A percentile compares a stretch with the other conserved stretches of the same genome.
phyloP scores from a whole-genome alignment of 2,797 vertebrate genomes.

The Hydrophis major region DNA sequence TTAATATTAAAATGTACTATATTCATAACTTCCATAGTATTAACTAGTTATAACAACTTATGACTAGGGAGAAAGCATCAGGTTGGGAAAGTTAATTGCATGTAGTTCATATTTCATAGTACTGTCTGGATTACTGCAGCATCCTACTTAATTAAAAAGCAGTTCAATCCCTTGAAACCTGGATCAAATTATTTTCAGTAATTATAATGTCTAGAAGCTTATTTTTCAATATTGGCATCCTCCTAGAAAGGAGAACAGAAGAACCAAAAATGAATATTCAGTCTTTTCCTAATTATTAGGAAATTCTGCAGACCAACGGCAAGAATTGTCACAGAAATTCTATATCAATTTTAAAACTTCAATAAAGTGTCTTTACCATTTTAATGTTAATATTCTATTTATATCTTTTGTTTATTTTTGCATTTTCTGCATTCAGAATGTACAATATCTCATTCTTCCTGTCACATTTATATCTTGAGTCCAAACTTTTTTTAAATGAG shows the following conservation, averaged over 20 bases:
- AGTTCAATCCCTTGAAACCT: constrained; percentile 7
- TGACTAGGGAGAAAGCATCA: neutral
- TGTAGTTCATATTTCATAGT: neutral
- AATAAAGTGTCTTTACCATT: neutral
- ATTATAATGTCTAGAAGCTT: constrained; percentile 5
- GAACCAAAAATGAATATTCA: constrained; percentile 12
- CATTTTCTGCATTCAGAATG: neutral
- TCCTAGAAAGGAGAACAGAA: neutral
- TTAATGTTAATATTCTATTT: neutral
- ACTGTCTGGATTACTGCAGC: neutral
- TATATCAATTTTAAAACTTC: neutral
- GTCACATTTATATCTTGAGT: neutral
- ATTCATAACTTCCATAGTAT: neutral
- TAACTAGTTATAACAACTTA: neutral
- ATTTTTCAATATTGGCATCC: neutral
- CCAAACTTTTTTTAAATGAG: neutral
- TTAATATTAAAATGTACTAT: neutral
- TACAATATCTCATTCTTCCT: neutral
- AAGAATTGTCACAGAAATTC: neutral
- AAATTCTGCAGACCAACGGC: neutral
- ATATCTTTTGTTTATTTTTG: neutral
- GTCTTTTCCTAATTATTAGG: neutral
- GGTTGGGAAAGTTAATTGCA: constrained; percentile 1
- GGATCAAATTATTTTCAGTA: constrained; percentile 8
- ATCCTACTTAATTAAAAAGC: constrained; percentile 29